These are phyloP conservation scores for Tinamus guttatus DNA, from an alignment of 2,113 vertebrate species.

Conservation along the genomic window DNA sequence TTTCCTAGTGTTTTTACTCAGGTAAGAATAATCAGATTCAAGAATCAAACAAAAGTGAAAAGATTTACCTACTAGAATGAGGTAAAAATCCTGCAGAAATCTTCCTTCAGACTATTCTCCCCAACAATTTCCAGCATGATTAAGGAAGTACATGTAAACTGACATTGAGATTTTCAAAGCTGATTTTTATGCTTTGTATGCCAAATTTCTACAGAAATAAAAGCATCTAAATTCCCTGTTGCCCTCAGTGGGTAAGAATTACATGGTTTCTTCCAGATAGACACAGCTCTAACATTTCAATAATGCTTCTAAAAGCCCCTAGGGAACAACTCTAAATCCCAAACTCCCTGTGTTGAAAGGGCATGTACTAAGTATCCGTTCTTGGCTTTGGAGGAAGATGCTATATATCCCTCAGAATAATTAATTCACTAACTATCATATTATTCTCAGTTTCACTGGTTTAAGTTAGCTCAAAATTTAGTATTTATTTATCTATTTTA, in stretches of 20 bases:
- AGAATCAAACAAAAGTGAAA: neutral
- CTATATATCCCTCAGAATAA: neutral
- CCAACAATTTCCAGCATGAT: neutral
- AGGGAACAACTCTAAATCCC: neutral
- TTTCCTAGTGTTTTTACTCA: neutral
- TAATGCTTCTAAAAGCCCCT: neutral
- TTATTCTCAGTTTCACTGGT: neutral
- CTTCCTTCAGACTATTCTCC: neutral
- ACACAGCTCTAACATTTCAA: neutral
- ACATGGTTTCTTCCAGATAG: neutral
- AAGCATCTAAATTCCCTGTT: neutral
- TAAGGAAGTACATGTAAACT: neutral
- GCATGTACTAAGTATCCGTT: neutral
- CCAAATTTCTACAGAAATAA: neutral
- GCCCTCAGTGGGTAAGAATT: neutral
- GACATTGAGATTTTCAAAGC: neutral
- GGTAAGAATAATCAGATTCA: neutral
- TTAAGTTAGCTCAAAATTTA: neutral
- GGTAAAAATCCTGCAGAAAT: neutral
- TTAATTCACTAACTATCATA: neutral
- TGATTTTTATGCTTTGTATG: neutral
- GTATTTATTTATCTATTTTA: neutral
- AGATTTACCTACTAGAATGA: neutral
- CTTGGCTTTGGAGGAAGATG: neutral
- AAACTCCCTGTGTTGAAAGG: neutral